Evolutionary conservation across 1,140 invertebrate genomes (phyloP).

Genomic region (Eueides isabella): DNA sequence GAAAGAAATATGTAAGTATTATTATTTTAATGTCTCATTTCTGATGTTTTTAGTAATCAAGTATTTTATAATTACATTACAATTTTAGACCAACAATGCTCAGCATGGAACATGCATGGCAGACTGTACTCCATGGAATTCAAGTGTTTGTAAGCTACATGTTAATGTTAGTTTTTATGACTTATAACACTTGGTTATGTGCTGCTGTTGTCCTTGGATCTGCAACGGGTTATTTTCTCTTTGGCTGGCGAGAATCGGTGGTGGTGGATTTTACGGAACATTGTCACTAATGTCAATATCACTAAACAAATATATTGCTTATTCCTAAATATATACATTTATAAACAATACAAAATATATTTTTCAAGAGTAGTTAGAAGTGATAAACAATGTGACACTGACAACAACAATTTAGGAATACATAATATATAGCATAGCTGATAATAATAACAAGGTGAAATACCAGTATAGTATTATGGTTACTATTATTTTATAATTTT

Average conservation of each 20-base stretch:
- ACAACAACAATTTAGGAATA: constrained; percentile 4
- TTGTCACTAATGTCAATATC: constrained; percentile 88
- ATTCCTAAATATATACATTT: constrained; percentile 14
- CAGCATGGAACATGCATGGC: constrained; percentile 90
- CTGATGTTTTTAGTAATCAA: not conserved
- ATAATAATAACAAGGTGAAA: constrained; percentile 11
- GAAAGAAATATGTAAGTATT: constrained; percentile 74
- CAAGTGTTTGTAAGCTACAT: constrained; percentile 93
- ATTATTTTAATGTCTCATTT: not conserved
- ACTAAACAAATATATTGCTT: constrained; percentile 24
- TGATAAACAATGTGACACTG: not conserved
- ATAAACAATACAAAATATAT: constrained; percentile 2
- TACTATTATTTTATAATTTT: constrained; percentile 58
- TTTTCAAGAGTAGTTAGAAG: constrained; percentile 3
- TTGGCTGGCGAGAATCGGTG: constrained; percentile 96
- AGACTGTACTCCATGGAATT: constrained; percentile 94
- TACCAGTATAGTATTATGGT: constrained; percentile 63
- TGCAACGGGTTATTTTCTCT: constrained; percentile 95
- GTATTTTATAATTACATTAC: not conserved
- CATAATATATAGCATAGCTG: constrained; percentile 13
- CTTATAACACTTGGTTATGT: constrained; percentile 98
- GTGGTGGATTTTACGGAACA: constrained; percentile 97
- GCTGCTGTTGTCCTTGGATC: constrained; percentile 94
- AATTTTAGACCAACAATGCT: constrained; percentile 89
- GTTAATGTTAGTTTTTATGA: constrained; percentile 99